These are phyloP conservation scores for Tetrapedia diversipes DNA, from an alignment of 2,888 invertebrate genomes.

Conservation along the genomic window DNA sequence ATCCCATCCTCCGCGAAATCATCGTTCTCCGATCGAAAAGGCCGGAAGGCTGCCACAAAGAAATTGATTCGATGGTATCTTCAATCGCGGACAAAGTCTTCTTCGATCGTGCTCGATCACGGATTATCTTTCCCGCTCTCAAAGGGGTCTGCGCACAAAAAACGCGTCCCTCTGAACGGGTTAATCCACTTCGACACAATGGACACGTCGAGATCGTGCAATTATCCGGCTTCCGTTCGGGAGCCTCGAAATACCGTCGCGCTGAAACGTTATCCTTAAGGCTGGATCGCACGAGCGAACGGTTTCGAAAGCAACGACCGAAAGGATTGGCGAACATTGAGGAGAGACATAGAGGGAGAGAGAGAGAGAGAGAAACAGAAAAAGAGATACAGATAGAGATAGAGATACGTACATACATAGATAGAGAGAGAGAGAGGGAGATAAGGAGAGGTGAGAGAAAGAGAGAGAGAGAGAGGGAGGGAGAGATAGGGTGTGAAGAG, in stretches of 20 bases:
- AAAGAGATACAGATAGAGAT: no score
- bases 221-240: conserved; percentile 42
- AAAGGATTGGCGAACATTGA: conserved; percentile 71
- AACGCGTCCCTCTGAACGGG: conserved; percentile 15
- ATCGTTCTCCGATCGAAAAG: neutral
- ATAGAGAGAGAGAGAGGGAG: no score
- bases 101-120: conserved; percentile 4
- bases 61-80: conserved; percentile 2
- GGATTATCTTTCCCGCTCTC: conserved; percentile 13
- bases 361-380: no score
- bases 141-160: neutral
- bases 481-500: conserved; percentile 61
- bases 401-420: no score
- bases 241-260: neutral
- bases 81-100: neutral
- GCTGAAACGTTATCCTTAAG: conserved; percentile 38
- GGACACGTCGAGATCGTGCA: conserved; percentile 30
- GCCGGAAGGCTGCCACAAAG: neutral
- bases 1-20: neutral
- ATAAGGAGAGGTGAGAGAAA: no score
- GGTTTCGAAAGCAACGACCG: conserved; percentile 55
- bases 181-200: conserved; percentile 35
- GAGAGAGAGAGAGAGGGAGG: no score
- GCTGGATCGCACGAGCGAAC: conserved; percentile 67
- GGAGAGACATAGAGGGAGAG: no score